phyloP scores from a whole-genome alignment of 2,797 vertebrate genomes.

The Neosilurus hyrtlii region DNA sequence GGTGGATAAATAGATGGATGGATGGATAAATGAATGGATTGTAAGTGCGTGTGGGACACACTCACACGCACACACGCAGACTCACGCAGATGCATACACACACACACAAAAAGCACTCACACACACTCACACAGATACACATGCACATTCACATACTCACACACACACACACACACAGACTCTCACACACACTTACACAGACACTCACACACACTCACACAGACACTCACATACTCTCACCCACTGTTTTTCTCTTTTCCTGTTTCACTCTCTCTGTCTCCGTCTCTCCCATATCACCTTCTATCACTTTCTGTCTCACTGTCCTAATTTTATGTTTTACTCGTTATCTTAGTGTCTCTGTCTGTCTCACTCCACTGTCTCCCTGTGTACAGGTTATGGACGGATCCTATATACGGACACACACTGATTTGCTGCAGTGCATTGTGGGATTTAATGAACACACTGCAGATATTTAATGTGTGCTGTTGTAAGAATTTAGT shows the following conservation, averaged over 20 bases:
- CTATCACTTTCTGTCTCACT: not conserved
- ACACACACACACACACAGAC: not conserved
- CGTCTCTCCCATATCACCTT: too few species aligned
- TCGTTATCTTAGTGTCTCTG: too few species aligned
- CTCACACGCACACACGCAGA: too few species aligned
- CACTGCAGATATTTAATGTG: not conserved
- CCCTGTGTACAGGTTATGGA: too few species aligned
- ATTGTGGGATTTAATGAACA: slow-evolving; percentile 1
- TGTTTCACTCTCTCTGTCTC: too few species aligned
- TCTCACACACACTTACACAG: not conserved
- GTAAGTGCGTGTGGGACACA: too few species aligned
- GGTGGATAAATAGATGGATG: too few species aligned
- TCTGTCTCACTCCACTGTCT: too few species aligned
- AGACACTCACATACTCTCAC: too few species aligned
- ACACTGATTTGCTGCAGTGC: not conserved
- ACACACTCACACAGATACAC: not conserved
- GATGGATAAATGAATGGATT: too few species aligned
- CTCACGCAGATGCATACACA: too few species aligned
- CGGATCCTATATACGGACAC: not conserved
- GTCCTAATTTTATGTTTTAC: not conserved
- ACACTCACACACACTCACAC: not conserved
- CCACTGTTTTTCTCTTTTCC: not conserved
- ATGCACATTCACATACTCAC: not conserved
- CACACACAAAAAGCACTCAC: too few species aligned
- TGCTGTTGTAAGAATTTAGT: not conserved